Evolutionary conservation across 2,113 vertebrate genomes (phyloP).

Genomic region (Phycodurus eques): DNA sequence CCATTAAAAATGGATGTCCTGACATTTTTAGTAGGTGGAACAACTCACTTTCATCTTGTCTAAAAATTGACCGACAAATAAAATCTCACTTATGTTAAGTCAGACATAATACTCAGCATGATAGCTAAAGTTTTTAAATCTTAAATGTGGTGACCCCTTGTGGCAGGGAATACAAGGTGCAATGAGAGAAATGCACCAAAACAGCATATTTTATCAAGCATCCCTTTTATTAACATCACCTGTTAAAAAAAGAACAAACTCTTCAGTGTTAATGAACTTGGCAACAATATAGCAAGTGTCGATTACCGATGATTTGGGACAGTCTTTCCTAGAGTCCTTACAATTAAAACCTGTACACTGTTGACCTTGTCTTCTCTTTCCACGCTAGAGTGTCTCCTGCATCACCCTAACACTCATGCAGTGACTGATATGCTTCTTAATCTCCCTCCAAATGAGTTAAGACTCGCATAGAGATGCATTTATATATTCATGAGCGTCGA

Average conservation of each 20-base stretch:
- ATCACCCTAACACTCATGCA: conserved; percentile 51
- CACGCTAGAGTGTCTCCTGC: conserved; percentile 30
- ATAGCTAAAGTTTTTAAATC: not conserved
- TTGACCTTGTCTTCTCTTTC: conserved; percentile 37
- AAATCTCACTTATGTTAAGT: conserved; percentile 7
- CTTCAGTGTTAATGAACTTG: conserved; percentile 78
- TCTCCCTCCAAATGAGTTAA: conserved; percentile 44
- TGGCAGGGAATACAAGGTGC: conserved; percentile 39
- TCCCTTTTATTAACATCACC: conserved; percentile 80
- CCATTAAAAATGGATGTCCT: not conserved
- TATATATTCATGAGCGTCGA: conserved; percentile 37
- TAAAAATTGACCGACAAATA: conserved; percentile 1
- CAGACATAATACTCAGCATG: not conserved
- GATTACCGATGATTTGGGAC: conserved; percentile 68
- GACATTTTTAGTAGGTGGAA: not conserved
- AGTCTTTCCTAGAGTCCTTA: conserved; percentile 65
- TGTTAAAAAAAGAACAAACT: conserved; percentile 77
- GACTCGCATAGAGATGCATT: conserved; percentile 32
- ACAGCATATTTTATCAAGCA: conserved; percentile 71
- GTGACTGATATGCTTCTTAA: conserved; percentile 41
- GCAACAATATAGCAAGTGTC: conserved; percentile 69
- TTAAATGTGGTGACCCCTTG: conserved; percentile 43
- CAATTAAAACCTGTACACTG: conserved; percentile 65
- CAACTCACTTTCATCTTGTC: not conserved
- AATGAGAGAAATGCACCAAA: conserved; percentile 6